Evolutionary conservation across 2,797 vertebrate species (phyloP), one percentile per base, ranked within the genome.

Genomic region (Helarctos malayanus): DNA sequence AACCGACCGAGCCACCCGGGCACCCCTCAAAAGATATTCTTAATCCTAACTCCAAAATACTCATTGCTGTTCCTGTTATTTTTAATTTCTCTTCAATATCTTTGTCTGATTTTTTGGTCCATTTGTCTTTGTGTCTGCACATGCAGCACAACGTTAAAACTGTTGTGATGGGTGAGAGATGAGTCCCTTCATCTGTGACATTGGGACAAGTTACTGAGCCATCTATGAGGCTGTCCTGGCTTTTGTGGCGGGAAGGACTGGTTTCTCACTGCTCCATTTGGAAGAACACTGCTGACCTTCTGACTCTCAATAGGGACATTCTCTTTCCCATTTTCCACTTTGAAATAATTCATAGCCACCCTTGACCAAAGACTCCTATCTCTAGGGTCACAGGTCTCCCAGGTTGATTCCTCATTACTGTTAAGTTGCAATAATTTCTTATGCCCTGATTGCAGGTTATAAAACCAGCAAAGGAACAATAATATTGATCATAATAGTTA

Each of bases 401-500:
- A 87, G 32, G 71, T 9, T 49, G 61, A 75, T 27, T 94, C 3
- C 38, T 92, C 35, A 65, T 35, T 75, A 32, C 18, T 35, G 10
- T 57, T 57, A 10, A 45, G 19, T 49, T 91, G 10, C 25, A 78
- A 19, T 45, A n/a, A 81, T 81, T 69, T 80, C 21, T 93, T 69
- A 49, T 56, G 32, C 32, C 27, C 11, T 93, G 41, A 68, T 25
- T 73, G 32, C 18, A 88, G 35, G 27, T 14, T 89, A 32, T 89
- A 94, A 85, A 90, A 81, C 14, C 3, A 61, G 38, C 27, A 63
- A 63, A 85, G 23, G 23, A 68, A 75, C 80, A 90, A 71, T 69
- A 89, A 89, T 76, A 63, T 38, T 59, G 32, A 49, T 83, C 57
- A 86, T 69, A 90, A 89, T 78, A 45, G 73, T 85, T 84, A n/a